phyloP scores from a whole-genome alignment of 2,113 vertebrate species.

The Psilopogon haemacephalus region DNA sequence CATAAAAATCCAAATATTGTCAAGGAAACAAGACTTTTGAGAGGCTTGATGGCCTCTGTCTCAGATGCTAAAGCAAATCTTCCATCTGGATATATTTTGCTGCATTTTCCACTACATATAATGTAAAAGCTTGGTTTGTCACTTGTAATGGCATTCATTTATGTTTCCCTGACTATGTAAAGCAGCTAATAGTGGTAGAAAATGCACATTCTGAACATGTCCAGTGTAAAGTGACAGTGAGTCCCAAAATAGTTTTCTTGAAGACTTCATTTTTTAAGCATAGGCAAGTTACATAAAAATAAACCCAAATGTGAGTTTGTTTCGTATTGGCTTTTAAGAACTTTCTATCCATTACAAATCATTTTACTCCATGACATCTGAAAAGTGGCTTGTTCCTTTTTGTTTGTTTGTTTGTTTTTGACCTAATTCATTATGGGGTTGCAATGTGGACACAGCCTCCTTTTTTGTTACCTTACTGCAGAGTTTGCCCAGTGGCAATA shows the following conservation, averaged over 20 bases:
- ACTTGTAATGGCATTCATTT: background rate
- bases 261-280: background rate
- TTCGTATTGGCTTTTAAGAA: rapidly evolving
- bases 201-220: background rate
- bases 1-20: background rate
- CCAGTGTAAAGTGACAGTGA: background rate
- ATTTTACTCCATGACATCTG: background rate
- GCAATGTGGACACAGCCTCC: background rate
- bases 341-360: background rate
- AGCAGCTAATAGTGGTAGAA: background rate
- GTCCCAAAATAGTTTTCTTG: background rate
- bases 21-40: background rate
- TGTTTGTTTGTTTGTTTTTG: no score
- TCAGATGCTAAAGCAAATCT: no score
- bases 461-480: rapidly evolving
- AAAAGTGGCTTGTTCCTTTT: background rate
- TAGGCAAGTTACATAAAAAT: background rate
- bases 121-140: background rate
- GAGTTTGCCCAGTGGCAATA: background rate
- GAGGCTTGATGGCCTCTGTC: background rate
- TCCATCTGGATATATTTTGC: background rate
- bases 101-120: background rate
- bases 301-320: background rate
- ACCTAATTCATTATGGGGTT: rapidly evolving
- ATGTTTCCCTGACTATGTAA: background rate